These are phyloP conservation scores for Thereva nobilitata DNA, from an alignment of 2,888 invertebrate species.

Conservation along the genomic window DNA sequence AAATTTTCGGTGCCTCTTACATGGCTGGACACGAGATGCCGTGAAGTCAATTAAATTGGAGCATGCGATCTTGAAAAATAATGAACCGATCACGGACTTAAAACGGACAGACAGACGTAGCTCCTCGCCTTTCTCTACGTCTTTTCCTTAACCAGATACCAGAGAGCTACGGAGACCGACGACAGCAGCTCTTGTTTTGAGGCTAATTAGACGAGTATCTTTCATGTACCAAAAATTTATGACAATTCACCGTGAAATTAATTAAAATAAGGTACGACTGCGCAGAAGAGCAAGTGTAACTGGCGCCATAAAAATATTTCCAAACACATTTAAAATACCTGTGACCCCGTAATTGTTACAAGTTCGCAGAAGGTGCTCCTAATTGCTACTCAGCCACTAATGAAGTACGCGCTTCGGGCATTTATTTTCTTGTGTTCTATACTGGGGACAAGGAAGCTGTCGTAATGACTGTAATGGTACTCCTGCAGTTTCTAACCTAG, in stretches of 20 bases:
- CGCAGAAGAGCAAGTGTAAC: not conserved
- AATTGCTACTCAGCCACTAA: too few relatives aligned
- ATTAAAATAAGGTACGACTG: slow-evolving; percentile 21
- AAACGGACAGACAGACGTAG: slow-evolving; percentile 9
- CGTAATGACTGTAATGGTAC: too few relatives aligned
- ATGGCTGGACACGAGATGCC: slow-evolving; percentile 14
- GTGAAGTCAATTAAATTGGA: slow-evolving; percentile 32
- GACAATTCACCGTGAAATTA: not conserved
- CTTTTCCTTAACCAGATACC: not conserved
- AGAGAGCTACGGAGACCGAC: slow-evolving; percentile 21
- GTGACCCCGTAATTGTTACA: too few relatives aligned
- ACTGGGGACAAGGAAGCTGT: too few relatives aligned
- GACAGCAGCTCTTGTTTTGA: slow-evolving; percentile 18
- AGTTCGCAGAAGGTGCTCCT: too few relatives aligned
- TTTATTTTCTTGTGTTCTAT: too few relatives aligned
- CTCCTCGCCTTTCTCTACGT: slow-evolving; percentile 18
- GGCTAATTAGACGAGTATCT: slow-evolving; percentile 29
- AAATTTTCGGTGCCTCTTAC: slow-evolving; percentile 28
- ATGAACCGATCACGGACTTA: slow-evolving; percentile 26
- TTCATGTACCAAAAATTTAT: slow-evolving; percentile 7
- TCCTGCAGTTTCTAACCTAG: not conserved
- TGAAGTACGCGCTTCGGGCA: too few relatives aligned
- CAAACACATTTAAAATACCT: too few relatives aligned
- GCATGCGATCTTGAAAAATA: slow-evolving; percentile 1
- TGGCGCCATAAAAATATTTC: not conserved